A percentile compares a stretch with the other conserved stretches of the same genome.
These are phyloP conservation scores for Pitangus sulphuratus DNA, from an alignment of 2,797 vertebrate genomes.

Conservation along the genomic window DNA sequence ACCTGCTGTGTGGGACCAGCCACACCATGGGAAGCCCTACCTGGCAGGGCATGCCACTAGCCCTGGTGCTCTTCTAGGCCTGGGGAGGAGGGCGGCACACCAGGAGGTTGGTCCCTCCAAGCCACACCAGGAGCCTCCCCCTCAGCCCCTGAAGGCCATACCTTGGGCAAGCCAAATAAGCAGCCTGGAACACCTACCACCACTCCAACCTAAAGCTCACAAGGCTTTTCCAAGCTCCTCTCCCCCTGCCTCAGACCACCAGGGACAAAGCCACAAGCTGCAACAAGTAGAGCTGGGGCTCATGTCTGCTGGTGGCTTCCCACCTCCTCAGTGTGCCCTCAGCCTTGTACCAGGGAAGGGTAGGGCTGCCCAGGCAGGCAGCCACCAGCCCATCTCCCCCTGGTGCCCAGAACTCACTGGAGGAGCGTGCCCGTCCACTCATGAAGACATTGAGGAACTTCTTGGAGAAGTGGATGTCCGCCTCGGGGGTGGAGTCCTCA, in stretches of 20 bases:
- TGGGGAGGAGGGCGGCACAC: background rate
- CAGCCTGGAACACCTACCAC: background rate
- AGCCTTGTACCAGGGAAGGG: background rate
- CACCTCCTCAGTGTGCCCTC: background rate
- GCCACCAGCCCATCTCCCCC: background rate
- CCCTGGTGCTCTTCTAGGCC: background rate
- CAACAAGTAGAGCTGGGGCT: background rate
- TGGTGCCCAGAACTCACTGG: conserved; percentile 85
- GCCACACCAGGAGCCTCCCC: no score
- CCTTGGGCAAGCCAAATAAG: background rate
- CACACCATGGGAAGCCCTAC: background rate
- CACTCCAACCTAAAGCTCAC: background rate
- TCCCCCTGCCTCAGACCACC: background rate
- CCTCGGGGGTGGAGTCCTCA: conserved; percentile 91
- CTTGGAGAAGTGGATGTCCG: conserved; percentile 91
- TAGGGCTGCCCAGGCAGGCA: background rate
- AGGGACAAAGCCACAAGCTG: background rate
- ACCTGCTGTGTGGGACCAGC: background rate
- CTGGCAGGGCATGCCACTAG: background rate
- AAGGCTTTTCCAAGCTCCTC: background rate
- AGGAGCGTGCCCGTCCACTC: conserved; percentile 92
- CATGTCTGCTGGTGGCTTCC: background rate
- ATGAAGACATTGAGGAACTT: conserved; percentile 99
- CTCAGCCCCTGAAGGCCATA: background rate
- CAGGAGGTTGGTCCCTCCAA: background rate